Evolutionary conservation across 2,888 invertebrate genomes (phyloP).

Genomic region (Hecatera dysodea): DNA sequence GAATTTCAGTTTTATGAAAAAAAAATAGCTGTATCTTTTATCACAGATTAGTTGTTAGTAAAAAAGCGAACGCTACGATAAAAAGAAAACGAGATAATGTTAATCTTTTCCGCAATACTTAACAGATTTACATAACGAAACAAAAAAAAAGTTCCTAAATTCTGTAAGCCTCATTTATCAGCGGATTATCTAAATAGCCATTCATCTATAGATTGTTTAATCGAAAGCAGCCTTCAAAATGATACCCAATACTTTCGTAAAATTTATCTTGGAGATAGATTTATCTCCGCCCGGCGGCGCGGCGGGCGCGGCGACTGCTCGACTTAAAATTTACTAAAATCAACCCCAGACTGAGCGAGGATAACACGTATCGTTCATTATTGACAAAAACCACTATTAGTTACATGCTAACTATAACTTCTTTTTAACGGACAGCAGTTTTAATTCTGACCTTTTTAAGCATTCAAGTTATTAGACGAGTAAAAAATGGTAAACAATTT

Average conservation of each 20-base stretch:
- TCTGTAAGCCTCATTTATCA: slow-evolving; percentile 22
- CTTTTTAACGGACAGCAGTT: background rate
- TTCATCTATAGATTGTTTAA: slow-evolving; percentile 23
- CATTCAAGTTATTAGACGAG: background rate
- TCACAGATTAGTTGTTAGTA: background rate
- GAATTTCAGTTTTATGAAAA: too few species aligned
- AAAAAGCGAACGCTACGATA: background rate
- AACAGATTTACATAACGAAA: slow-evolving; percentile 19
- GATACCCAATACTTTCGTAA: slow-evolving; percentile 32
- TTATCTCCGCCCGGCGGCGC: slow-evolving; percentile 25
- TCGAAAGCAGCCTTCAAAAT: slow-evolving; percentile 23
- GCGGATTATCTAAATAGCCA: slow-evolving; percentile 11
- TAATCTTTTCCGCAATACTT: slow-evolving; percentile 18
- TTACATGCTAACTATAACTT: background rate
- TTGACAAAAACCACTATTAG: background rate
- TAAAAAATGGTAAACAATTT: background rate
- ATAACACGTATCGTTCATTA: slow-evolving; percentile 47
- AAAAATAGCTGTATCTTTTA: too few species aligned
- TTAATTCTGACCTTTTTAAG: background rate
- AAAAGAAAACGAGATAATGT: slow-evolving; percentile 1
- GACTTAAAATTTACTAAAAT: slow-evolving; percentile 31
- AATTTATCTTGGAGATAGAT: slow-evolving; percentile 26
- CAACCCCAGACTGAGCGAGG: slow-evolving; percentile 14
- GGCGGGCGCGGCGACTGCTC: background rate
- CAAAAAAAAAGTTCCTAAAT: slow-evolving; percentile 10